phyloP scores from a whole-genome alignment of 2,888 invertebrate species.

The Pandemis cinnamomeana region DNA sequence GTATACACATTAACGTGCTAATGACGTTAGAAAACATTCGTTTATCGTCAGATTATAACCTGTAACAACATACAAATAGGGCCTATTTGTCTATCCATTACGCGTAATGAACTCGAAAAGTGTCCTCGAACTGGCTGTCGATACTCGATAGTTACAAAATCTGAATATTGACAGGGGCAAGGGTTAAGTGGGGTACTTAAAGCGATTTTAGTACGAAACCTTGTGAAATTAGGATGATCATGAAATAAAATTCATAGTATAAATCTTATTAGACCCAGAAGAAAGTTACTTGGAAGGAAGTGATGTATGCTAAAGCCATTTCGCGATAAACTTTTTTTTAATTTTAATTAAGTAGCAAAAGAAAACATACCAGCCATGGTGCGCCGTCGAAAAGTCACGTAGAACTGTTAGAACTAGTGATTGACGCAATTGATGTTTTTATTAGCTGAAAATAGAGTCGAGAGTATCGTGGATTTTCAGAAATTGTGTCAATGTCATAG shows the following conservation, averaged over 20 bases:
- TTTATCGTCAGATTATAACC: constrained; percentile 21
- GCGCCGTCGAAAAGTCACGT: constrained; percentile 55
- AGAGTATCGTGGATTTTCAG: constrained; percentile 20
- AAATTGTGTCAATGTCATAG: constrained; percentile 21
- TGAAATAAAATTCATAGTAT: constrained; percentile 12
- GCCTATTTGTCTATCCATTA: constrained; percentile 14
- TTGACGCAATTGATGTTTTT: constrained; percentile 33
- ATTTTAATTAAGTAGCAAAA: constrained; percentile 18
- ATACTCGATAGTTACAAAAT: constrained; percentile 14
- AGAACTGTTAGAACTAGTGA: constrained; percentile 48
- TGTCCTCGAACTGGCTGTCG: constrained; percentile 21
- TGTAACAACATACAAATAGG: constrained; percentile 1
- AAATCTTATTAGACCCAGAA: background rate
- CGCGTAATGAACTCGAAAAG: constrained; percentile 3
- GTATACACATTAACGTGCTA: background rate
- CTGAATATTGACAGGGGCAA: constrained; percentile 47
- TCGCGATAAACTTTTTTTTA: background rate
- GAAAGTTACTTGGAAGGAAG: background rate
- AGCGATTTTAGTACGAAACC: constrained; percentile 9
- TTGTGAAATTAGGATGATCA: constrained; percentile 26
- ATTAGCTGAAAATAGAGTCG: constrained; percentile 24
- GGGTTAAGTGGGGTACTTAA: constrained; percentile 48
- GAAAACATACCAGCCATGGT: constrained; percentile 69
- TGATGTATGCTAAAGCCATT: background rate
- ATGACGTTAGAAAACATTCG: constrained; percentile 10